Percentiles rank a stretch among this genome's conserved stretches.
Evolutionary conservation across 2,888 invertebrate species (phyloP).

Genomic region (Sisyra nigra): DNA sequence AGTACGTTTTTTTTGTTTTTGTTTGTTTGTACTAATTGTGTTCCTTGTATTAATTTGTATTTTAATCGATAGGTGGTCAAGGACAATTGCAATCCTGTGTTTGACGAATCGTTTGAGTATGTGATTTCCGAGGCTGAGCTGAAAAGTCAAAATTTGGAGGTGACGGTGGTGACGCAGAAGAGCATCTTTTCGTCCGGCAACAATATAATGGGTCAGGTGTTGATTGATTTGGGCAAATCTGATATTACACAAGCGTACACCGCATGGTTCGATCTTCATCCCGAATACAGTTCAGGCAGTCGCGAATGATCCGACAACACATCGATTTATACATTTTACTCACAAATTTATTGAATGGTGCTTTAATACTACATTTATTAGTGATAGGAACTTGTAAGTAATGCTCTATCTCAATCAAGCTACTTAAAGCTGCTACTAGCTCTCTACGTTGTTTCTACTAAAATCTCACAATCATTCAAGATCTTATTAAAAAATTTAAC

Average conservation of each 20-base stretch:
- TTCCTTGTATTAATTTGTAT: too few relatives aligned
- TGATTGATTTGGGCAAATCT: conserved; percentile 45
- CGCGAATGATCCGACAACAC: conserved; percentile 14
- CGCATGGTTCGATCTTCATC: conserved; percentile 55
- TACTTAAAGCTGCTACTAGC: too few relatives aligned
- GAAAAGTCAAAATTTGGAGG: conserved; percentile 57
- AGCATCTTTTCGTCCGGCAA: conserved; percentile 65
- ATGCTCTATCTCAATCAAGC: too few relatives aligned
- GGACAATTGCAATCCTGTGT: conserved; percentile 81
- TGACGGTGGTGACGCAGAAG: conserved; percentile 80
- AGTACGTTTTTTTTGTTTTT: conserved; percentile 28
- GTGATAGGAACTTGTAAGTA: too few relatives aligned
- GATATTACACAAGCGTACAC: conserved; percentile 52
- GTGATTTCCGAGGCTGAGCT: conserved; percentile 67
- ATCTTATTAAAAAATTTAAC: too few relatives aligned
- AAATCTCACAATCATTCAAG: too few relatives aligned
- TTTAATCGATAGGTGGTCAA: conserved; percentile 41
- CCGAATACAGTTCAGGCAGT: conserved; percentile 26
- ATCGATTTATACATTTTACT: too few relatives aligned
- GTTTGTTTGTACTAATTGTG: neutral
- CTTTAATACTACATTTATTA: too few relatives aligned
- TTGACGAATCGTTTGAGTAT: conserved; percentile 85
- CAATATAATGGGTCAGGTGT: conserved; percentile 66
- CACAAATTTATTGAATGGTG: too few relatives aligned
- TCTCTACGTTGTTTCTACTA: too few relatives aligned